Evolutionary conservation across 2,113 vertebrate species (phyloP).

Genomic region (Passer montanus): DNA sequence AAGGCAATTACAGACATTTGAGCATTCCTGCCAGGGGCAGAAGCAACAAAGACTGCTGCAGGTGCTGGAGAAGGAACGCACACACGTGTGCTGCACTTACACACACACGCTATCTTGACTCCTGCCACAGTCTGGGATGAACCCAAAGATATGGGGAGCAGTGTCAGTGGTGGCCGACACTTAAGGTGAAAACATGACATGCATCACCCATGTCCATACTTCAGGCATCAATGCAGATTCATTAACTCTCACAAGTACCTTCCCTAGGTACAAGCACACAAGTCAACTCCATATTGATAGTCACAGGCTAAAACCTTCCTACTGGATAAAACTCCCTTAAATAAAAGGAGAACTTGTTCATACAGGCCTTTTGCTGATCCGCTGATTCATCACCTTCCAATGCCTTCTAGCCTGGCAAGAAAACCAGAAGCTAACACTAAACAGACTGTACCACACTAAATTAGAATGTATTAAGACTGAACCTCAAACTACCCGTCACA

Average conservation of each 20-base stretch:
- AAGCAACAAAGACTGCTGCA: background rate
- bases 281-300: background rate
- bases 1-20: background rate
- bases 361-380: background rate
- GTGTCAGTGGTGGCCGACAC: background rate
- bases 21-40: background rate
- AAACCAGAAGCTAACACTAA: background rate
- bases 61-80: accelerated
- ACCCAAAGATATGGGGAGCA: accelerated
- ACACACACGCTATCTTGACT: background rate
- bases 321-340: background rate
- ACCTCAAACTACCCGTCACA: background rate
- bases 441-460: background rate
- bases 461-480: background rate
- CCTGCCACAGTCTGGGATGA: accelerated
- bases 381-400: background rate
- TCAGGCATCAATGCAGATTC: background rate
- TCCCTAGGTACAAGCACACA: background rate
- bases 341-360: background rate
- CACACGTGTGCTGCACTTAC: background rate
- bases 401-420: background rate
- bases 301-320: background rate
- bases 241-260: background rate
- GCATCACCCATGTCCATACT: background rate
- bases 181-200: accelerated